Evolutionary conservation across 2,888 invertebrate genomes (phyloP), one percentile per base, ranked within the genome.

Genomic region (Drosophila recens): DNA sequence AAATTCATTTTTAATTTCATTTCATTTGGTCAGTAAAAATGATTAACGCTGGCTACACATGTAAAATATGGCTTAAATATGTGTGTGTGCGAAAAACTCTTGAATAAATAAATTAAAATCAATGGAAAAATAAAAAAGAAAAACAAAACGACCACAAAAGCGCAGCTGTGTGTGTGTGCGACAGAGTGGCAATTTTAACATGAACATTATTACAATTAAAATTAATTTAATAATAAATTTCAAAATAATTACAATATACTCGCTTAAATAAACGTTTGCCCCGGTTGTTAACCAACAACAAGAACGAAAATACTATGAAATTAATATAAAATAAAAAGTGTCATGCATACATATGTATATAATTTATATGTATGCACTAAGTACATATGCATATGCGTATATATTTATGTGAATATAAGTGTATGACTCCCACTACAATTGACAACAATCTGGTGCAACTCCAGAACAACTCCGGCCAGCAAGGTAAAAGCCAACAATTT

Each of bases 161-260:
- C 72, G 23, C 36, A 52, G 40, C 54, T 62, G 53, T 58, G 30
- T 48, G 66, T 54, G 42, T 45, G 53, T 33, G 38, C 40, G 30
- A 10, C 57, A 30, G 48, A 63, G 69, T 67, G 68, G 61, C 72
- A 76, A 82, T 84, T 82, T 84, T 77, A 82, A 81, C 77, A 89
- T 77, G 80, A 77, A 67, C 79, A 90, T 90, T 89, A 90, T 82
- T 88, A 85, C 87, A 90, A 90, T 91, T 91, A 90, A 90, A 90
- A 90, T 91, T 88, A 89, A 90, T 90, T 90, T 89, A 90, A 90
- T 90, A 90, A 90, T 90, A 90, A 90, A 90, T 90, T 90, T 79
- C 78, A 82, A 90, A 89, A 90, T 90, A 90, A 90, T 90, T 90
- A 82, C 90, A 90, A 89, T 83, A 77, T 79, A 90, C 89, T 82